These are phyloP conservation scores for Sturnus vulgaris DNA, from an alignment of 2,113 vertebrate genomes.

Conservation along the genomic window DNA sequence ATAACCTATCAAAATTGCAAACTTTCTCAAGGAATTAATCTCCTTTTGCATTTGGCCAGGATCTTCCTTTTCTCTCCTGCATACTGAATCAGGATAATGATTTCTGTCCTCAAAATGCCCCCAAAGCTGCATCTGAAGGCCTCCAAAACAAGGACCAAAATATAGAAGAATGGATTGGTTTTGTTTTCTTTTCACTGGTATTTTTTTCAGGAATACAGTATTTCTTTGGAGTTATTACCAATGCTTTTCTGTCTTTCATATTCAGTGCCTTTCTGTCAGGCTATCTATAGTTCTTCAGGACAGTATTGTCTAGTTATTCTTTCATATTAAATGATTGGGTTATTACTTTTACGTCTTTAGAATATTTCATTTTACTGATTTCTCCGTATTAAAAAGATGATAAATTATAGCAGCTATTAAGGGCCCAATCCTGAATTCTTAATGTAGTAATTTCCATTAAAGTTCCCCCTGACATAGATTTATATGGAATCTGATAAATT, in stretches of 20 bases:
- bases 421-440: constrained; percentile 59
- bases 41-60: not conserved
- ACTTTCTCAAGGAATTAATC: not conserved
- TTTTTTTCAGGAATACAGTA: not conserved
- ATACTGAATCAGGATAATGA: accelerated
- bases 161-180: accelerated
- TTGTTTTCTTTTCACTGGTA: not conserved
- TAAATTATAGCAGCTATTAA: constrained; percentile 49
- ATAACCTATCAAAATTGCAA: not conserved
- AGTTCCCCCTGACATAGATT: constrained; percentile 38
- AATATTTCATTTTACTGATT: constrained; percentile 54
- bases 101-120: not conserved
- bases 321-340: constrained; percentile 56
- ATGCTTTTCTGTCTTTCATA: not conserved
- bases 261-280: not conserved
- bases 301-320: constrained; percentile 50
- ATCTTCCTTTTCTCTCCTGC: not conserved
- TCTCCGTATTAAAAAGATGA: constrained; percentile 50
- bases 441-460: constrained; percentile 52
- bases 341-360: constrained; percentile 53
- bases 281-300: constrained; percentile 5
- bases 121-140: not conserved
- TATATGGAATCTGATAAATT: constrained; percentile 61
- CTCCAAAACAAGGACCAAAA: not conserved
- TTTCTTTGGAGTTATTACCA: not conserved